Conservation (phyloP, 2,113 vertebrate genomes). For the Thalassoma bifasciatum region DNA sequence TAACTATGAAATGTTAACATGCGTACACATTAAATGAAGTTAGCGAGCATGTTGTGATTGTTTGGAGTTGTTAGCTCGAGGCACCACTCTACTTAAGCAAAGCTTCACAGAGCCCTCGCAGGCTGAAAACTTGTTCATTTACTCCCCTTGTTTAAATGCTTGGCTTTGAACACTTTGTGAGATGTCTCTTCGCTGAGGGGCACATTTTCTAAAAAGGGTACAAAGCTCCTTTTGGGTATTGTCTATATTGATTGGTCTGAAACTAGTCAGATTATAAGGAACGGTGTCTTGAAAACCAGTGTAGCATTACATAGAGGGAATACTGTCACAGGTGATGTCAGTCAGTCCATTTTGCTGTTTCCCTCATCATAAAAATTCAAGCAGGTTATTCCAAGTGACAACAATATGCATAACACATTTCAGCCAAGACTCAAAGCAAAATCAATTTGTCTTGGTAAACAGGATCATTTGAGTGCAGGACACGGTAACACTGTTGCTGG, state of each 20-base stretch:
- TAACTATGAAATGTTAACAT: not conserved
- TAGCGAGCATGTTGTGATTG: not conserved
- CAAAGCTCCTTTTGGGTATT: not conserved
- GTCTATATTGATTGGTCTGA: not conserved
- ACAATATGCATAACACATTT: constrained; percentile 36
- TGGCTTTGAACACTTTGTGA: not conserved
- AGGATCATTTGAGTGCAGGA: constrained; percentile 32
- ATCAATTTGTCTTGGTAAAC: constrained; percentile 45
- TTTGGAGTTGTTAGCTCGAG: not conserved
- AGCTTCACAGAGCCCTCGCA: not conserved
- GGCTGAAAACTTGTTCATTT: not conserved
- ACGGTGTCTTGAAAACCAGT: not conserved
- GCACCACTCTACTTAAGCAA: not conserved
- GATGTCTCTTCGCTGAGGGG: constrained; percentile 9
- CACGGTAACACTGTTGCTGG: constrained; percentile 31
- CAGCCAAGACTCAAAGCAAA: constrained; percentile 9
- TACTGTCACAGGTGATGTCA: constrained; percentile 8
- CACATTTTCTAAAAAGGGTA: constrained; percentile 2
- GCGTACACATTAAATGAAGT: too few relatives aligned
- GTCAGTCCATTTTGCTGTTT: constrained; percentile 16
- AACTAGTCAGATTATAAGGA: not conserved
- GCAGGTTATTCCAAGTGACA: constrained; percentile 8
- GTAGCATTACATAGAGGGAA: not conserved
- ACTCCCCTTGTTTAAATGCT: not conserved
- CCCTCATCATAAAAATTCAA: constrained; percentile 24